These are phyloP conservation scores for Tromatobia lineatoria DNA, from an alignment of 2,888 invertebrate species.

Conservation along the genomic window DNA sequence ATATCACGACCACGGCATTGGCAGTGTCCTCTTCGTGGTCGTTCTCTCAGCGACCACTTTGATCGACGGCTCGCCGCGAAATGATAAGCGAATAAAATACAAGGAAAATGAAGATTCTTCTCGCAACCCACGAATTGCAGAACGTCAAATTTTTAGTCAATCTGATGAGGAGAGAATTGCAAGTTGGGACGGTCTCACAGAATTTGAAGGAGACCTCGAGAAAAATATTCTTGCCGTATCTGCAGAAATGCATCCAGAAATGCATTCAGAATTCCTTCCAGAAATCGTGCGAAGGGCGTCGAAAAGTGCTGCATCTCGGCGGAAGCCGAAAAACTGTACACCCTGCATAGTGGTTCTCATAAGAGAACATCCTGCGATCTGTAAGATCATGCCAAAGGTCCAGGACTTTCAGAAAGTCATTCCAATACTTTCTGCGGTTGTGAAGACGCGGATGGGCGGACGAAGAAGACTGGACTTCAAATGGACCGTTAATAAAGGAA, in stretches of 20 bases:
- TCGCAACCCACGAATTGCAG: neutral
- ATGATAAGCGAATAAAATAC: neutral
- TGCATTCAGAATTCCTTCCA: too few species aligned
- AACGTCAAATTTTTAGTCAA: neutral
- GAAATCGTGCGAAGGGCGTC: too few species aligned
- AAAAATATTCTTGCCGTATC: neutral
- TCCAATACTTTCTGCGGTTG: neutral
- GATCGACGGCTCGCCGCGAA: conserved; percentile 18
- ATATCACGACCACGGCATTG: conserved; percentile 9
- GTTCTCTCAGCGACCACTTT: conserved; percentile 22
- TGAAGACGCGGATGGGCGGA: conserved; percentile 22
- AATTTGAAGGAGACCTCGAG: neutral
- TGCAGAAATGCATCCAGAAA: too few species aligned
- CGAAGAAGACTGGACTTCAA: neutral
- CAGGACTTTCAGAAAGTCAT: conserved; percentile 19
- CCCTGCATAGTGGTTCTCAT: conserved; percentile 20
- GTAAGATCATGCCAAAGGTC: conserved; percentile 36
- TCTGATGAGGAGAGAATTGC: neutral
- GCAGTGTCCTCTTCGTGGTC: conserved; percentile 37
- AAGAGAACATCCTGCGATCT: conserved; percentile 28
- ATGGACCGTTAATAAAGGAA: too few species aligned
- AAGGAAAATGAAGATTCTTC: neutral
- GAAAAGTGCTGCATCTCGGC: neutral
- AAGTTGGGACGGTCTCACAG: neutral
- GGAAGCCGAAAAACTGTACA: conserved; percentile 1